Base-by-base conservation (phyloP, 2,888 invertebrate genomes). In the Adelphocoris suturalis region DNA sequence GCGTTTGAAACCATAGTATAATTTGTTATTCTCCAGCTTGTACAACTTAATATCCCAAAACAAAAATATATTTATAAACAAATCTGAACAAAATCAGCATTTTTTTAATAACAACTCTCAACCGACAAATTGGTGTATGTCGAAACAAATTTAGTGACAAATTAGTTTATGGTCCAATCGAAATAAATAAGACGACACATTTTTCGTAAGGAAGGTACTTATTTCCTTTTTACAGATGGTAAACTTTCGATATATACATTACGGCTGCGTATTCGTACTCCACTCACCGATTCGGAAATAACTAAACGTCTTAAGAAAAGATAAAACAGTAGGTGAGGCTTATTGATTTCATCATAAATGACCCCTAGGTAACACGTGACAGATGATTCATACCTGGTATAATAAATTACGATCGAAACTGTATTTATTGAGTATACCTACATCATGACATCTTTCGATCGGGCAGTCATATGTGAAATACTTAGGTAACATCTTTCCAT, bases 101-200 rank as follows among this genome's bases (percentile, higher is more conserved):
- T 57, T 55, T 55, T 57, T 16, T n/a, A 57, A 57, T 57, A 14
- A 57, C 19, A 57, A 57, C n/a, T n/a, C 5, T 57, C 57, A n/a
- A n/a, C 16, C 57, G 57, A 57, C n/a, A n/a, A 57, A 57, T 57
- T 57, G 57, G 57, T 7, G 37, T 57, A 52, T 12, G 52, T 52
- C 16, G 52, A 52, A 16, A 16, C 52, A 11, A 52, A 7, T 52
- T 16, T n/a, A 52, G 52, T 5, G 52, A 16, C 52, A 14, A 14
- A 52, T 12, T 16, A 52, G 16, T 52, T 52, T 52, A 52, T 16
- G 57, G 57, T 57, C 19, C 7, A 57, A 57, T 80, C 80, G 28
- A 80, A 82, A 82, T 82, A 82, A 82, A 82, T 82, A 82, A 82
- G 82, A 82, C 82, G 82, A 82, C 82, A 82, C 82, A 82, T 52